Conservation (phyloP, 2,113 vertebrate species). For the Oryzias curvinotus region DNA sequence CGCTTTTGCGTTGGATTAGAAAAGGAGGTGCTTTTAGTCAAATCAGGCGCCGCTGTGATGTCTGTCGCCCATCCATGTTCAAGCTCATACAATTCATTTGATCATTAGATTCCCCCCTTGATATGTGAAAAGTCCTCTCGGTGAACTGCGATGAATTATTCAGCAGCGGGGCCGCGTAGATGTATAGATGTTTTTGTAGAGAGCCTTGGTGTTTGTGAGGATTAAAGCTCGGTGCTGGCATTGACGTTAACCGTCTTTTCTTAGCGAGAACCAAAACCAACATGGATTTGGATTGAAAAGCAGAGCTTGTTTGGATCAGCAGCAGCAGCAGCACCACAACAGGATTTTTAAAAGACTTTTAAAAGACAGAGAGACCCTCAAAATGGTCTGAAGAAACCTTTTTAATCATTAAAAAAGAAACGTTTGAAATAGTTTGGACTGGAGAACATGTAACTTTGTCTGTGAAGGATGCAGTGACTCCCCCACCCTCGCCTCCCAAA, state of each 20-base stretch:
- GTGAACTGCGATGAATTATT: slow-evolving; percentile 36
- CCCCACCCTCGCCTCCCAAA: no score
- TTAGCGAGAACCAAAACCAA: background rate
- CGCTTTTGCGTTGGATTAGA: slow-evolving; percentile 45
- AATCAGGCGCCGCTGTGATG: slow-evolving; percentile 44
- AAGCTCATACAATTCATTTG: slow-evolving; percentile 36
- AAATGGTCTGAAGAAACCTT: no score
- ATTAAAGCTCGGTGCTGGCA: background rate
- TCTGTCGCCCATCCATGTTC: slow-evolving; percentile 27
- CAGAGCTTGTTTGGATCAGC: background rate
- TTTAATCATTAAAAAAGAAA: no score
- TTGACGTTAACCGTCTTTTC: background rate
- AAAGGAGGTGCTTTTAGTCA: slow-evolving; percentile 40
- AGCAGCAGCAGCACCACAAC: background rate
- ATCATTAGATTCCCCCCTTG: slow-evolving; percentile 33
- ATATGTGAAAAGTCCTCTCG: slow-evolving; percentile 15
- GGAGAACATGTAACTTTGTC: no score
- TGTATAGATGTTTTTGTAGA: background rate
- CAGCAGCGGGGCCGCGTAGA: slow-evolving; percentile 3
- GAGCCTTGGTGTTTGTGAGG: background rate
- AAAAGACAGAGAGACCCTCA: background rate
- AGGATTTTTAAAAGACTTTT: background rate
- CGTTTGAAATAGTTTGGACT: no score
- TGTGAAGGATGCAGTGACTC: no score
- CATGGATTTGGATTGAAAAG: background rate